Percentiles rank a stretch among this genome's conserved stretches.
These are phyloP conservation scores for Brachypterus glaber DNA, from an alignment of 2,888 invertebrate genomes.

Conservation along the genomic window DNA sequence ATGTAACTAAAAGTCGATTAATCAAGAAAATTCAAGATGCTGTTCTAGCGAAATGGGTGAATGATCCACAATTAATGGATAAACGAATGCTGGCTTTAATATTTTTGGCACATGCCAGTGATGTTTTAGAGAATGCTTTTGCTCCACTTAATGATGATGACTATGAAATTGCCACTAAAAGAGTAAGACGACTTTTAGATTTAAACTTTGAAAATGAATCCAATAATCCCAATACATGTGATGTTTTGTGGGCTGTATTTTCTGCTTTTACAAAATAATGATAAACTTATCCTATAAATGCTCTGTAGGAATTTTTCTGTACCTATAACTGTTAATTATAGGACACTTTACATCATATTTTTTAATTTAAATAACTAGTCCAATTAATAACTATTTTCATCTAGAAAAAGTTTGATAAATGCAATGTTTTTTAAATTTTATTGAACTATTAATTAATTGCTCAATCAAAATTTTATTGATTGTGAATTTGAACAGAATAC, in stretches of 20 bases:
- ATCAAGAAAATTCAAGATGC: slow-evolving; percentile 99
- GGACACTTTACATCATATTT: too few species aligned
- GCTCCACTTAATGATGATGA: slow-evolving; percentile 95
- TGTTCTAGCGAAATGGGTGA: slow-evolving; percentile 91
- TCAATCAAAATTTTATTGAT: too few species aligned
- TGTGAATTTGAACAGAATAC: too few species aligned
- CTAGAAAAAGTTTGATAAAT: too few species aligned
- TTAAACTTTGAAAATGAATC: slow-evolving; percentile 95
- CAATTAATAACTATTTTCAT: too few species aligned
- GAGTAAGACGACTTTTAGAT: slow-evolving; percentile 91
- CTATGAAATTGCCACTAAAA: slow-evolving; percentile 95
- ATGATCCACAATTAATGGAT: slow-evolving; percentile 96
- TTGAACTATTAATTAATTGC: too few species aligned
- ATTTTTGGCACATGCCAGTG: slow-evolving; percentile 94
- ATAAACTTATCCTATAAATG: too few species aligned
- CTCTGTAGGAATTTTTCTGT: too few species aligned
- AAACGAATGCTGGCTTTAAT: slow-evolving; percentile 87
- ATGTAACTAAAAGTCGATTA: slow-evolving; percentile 87
- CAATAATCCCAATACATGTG: slow-evolving; percentile 80
- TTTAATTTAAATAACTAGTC: too few species aligned
- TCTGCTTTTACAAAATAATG: slow-evolving; percentile 95
- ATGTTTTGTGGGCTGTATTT: slow-evolving; percentile 98
- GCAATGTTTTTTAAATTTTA: too few species aligned
- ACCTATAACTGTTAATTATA: too few species aligned
- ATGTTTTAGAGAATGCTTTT: slow-evolving; percentile 98